phyloP scores from a whole-genome alignment of 2,888 invertebrate species.

The Philaethria dido region DNA sequence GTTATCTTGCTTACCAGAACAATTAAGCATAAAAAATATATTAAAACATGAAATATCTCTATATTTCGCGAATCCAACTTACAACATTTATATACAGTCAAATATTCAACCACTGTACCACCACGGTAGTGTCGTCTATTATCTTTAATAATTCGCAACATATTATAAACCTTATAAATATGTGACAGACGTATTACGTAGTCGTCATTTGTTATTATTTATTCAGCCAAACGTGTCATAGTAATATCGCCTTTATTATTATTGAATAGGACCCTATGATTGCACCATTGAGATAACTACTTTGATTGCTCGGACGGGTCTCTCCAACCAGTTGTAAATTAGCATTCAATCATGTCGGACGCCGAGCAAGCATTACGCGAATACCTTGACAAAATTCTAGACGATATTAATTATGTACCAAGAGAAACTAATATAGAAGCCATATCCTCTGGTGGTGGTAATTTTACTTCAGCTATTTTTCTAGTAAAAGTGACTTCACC shows the following conservation, averaged over 20 bases:
- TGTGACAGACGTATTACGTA: not conserved
- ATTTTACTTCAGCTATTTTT: conserved; percentile 59
- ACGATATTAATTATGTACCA: conserved; percentile 49
- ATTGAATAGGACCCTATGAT: not conserved
- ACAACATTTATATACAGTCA: not conserved
- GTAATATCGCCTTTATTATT: not conserved
- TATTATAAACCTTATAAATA: not conserved
- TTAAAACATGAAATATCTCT: too few species aligned
- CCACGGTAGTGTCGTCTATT: too few species aligned
- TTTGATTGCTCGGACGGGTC: conserved; percentile 28
- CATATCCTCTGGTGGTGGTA: conserved; percentile 56
- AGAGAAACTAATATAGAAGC: conserved; percentile 50
- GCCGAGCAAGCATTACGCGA: conserved; percentile 47
- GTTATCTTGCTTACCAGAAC: too few species aligned
- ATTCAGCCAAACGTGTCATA: not conserved
- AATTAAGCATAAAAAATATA: too few species aligned
- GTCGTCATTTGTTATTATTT: not conserved
- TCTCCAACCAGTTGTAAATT: conserved; percentile 39
- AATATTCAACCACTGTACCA: not conserved
- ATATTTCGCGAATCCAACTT: too few species aligned
- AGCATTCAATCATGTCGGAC: conserved; percentile 51
- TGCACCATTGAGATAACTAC: conserved; percentile 24
- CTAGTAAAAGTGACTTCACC: conserved; percentile 48
- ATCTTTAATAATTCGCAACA: too few species aligned
- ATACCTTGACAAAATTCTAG: conserved; percentile 52